Percentiles rank a stretch among this genome's conserved stretches.
Evolutionary conservation across 2,113 vertebrate species (phyloP).

Genomic region (Ginglymostoma cirratum): DNA sequence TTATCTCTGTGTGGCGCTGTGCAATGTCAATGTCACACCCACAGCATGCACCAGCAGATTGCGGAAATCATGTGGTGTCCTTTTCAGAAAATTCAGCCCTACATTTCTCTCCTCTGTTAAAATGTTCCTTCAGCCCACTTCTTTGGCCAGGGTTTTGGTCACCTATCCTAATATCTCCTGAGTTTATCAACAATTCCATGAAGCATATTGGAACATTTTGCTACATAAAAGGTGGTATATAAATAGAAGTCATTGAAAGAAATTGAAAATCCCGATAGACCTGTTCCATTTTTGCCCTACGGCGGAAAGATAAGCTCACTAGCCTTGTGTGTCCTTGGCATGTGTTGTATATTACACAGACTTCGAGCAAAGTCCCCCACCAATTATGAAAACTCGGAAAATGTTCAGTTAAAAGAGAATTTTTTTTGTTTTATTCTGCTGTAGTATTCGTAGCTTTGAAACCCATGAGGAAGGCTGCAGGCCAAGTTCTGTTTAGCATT

Average conservation of each 20-base stretch:
- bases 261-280: neutral
- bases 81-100: neutral
- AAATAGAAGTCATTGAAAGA: neutral
- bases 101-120: neutral
- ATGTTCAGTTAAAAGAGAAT: neutral
- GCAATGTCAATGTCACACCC: too few relatives aligned
- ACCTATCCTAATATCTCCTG: neutral
- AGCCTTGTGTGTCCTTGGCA: neutral
- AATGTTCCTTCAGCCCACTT: neutral
- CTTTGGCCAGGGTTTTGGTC: neutral
- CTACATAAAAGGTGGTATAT: neutral
- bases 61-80: too few relatives aligned
- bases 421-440: neutral
- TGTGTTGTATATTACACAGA: neutral
- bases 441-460: neutral
- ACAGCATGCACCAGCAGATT: too few relatives aligned
- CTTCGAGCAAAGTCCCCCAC: neutral
- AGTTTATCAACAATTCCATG: neutral
- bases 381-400: neutral
- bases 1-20: too few relatives aligned
- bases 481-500: constrained; percentile 3
- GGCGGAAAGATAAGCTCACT: neutral
- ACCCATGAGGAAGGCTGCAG: neutral
- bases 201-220: neutral
- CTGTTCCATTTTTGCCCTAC: neutral